Conservation (phyloP, 2,797 vertebrate genomes). For the Gobionotothen gibberifrons region DNA sequence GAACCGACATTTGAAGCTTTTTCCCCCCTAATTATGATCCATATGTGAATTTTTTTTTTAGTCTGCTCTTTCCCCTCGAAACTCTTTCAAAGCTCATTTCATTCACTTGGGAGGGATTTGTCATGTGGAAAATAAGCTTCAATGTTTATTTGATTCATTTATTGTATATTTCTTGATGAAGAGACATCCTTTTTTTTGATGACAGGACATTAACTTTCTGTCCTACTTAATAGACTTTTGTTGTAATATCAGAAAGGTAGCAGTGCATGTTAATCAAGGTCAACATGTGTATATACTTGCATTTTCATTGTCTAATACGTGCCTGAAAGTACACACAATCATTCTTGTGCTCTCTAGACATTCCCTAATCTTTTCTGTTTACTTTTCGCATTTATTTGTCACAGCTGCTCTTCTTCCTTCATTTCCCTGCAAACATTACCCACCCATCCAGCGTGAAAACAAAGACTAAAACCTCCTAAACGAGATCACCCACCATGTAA, state of each 20-base stretch:
- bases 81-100: slow-evolving; percentile 66
- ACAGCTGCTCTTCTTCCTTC: slow-evolving; percentile 52
- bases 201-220: slow-evolving; percentile 23
- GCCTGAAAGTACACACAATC: background rate
- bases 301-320: slow-evolving; percentile 11
- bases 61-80: slow-evolving; percentile 56
- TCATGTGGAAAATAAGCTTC: slow-evolving; percentile 71
- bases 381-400: slow-evolving; percentile 57
- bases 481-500: slow-evolving; percentile 78
- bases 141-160: slow-evolving; percentile 35
- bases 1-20: slow-evolving; percentile 90
- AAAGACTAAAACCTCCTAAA: slow-evolving; percentile 76
- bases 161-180: slow-evolving; percentile 51
- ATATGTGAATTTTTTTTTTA: slow-evolving; percentile 72
- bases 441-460: slow-evolving; percentile 67
- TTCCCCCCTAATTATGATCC: slow-evolving; percentile 87
- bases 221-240: slow-evolving; percentile 12
- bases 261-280: slow-evolving; percentile 1
- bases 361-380: slow-evolving; percentile 41
- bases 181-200: slow-evolving; percentile 30
- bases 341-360: slow-evolving; percentile 20
- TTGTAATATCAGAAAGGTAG: background rate
- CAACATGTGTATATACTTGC: background rate
- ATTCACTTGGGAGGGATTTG: slow-evolving; percentile 52
- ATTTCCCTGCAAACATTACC: slow-evolving; percentile 69